Percentiles rank a stretch among this genome's conserved stretches.
These are phyloP conservation scores for Heteromormyrus szaboi DNA, from an alignment of 2,797 vertebrate species.

Conservation along the genomic window DNA sequence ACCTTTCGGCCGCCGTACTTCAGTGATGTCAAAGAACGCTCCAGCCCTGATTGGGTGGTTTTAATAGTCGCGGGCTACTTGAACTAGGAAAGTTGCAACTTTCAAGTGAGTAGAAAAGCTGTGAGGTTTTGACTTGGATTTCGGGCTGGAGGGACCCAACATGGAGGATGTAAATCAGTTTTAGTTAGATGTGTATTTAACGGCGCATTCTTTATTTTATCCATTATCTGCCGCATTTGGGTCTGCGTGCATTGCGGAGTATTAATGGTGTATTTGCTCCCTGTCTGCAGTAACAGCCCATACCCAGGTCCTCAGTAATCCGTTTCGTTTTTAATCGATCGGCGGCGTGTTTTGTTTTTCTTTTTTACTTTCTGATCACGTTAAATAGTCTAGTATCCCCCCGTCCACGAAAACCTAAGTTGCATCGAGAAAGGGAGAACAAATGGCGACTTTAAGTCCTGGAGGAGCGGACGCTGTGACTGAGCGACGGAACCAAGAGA, in stretches of 20 bases:
- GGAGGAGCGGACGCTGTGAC: conserved; percentile 40
- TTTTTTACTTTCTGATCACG: not conserved
- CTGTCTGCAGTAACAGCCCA: not conserved
- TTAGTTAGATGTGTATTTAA: not conserved
- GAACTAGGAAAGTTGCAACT: conserved; percentile 63
- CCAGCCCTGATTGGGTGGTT: conserved; percentile 74
- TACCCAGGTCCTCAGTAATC: not conserved
- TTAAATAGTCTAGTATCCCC: not conserved
- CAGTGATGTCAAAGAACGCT: conserved; percentile 23
- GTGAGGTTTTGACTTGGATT: not conserved
- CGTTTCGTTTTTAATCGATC: not conserved
- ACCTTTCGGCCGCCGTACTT: conserved; percentile 37
- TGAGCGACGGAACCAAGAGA: conserved; percentile 57
- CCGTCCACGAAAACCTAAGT: not conserved
- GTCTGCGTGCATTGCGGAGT: not conserved
- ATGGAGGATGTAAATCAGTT: not conserved
- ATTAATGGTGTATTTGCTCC: not conserved
- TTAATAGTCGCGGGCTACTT: conserved; percentile 99
- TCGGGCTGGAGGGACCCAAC: not conserved
- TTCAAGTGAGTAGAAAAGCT: not conserved
- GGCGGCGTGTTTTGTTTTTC: not conserved
- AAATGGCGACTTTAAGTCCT: conserved; percentile 55
- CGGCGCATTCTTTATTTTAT: not conserved
- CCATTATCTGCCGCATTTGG: not conserved
- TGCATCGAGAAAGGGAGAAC: not conserved